phyloP scores from a whole-genome alignment of 2,888 invertebrate species.

The Alcis repandata region DNA sequence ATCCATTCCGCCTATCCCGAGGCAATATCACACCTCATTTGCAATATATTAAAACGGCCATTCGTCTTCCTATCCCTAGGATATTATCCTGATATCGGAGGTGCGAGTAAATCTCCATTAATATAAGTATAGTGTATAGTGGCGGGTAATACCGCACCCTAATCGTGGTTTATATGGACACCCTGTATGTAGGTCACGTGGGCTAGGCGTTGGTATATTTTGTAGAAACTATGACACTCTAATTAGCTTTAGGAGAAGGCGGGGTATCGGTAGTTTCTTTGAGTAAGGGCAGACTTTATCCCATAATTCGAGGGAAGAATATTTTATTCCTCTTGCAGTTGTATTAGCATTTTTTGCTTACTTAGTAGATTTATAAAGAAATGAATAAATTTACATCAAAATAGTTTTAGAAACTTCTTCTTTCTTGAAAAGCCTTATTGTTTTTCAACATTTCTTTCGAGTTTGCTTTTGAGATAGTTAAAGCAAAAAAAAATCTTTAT shows the following conservation, averaged over 20 bases:
- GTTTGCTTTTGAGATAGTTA: no score
- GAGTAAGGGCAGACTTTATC: no score
- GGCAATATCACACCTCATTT: slow-evolving; percentile 32
- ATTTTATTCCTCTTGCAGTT: no score
- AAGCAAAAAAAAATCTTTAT: no score
- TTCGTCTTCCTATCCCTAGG: slow-evolving; percentile 37
- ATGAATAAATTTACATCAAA: no score
- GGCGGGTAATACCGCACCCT: slow-evolving; percentile 13
- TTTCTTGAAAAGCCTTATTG: no score
- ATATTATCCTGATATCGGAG: slow-evolving; percentile 42
- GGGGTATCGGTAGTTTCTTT: background rate
- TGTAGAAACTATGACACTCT: background rate
- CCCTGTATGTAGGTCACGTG: slow-evolving; percentile 24
- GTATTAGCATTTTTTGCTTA: no score
- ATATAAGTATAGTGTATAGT: slow-evolving; percentile 27
- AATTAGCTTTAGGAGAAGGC: background rate
- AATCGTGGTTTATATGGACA: slow-evolving; percentile 25
- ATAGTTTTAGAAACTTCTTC: no score
- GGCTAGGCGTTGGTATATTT: slow-evolving; percentile 4
- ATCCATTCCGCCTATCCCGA: slow-evolving; percentile 9
- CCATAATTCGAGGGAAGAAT: no score
- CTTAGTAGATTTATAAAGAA: no score
- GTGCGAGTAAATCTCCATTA: slow-evolving; percentile 44
- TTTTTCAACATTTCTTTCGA: no score
- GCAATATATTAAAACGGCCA: slow-evolving; percentile 39